Conservation (phyloP, 2,797 vertebrate genomes). For the Gymnothorax reevesii region DNA sequence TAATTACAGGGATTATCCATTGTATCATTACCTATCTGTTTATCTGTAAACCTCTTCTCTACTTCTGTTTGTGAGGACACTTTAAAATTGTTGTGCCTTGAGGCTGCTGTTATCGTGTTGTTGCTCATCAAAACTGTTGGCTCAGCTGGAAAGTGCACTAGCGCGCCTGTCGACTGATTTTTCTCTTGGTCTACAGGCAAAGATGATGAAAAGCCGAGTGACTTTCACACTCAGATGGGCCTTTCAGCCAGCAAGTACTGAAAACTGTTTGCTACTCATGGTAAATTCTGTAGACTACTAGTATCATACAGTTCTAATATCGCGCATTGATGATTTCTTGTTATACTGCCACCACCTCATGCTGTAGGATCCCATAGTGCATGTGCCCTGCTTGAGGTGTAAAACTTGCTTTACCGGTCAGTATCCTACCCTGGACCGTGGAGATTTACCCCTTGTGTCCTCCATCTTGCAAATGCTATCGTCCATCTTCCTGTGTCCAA, state of each 20-base stretch:
- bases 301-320: not conserved
- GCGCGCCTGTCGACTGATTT: not conserved
- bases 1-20: not conserved
- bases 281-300: conserved; percentile 22
- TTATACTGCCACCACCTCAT: not conserved
- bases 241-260: conserved; percentile 73
- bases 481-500: too few relatives aligned
- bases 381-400: not conserved
- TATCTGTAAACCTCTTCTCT: not conserved
- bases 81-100: not conserved
- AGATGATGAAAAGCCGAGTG: conserved; percentile 68
- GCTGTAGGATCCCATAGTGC: not conserved
- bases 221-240: conserved; percentile 69
- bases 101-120: not conserved
- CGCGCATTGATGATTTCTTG: not conserved
- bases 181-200: conserved; percentile 65
- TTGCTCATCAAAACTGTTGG: not conserved
- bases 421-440: too few relatives aligned
- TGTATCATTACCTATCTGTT: not conserved
- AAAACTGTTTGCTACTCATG: conserved; percentile 43
- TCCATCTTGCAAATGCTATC: too few relatives aligned
- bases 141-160: not conserved
- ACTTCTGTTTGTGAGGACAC: not conserved
- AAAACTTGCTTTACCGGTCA: too few relatives aligned
- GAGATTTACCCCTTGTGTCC: too few relatives aligned